Base-by-base conservation (phyloP, 2,888 invertebrate species). In the Ecliptopera silaceata region DNA sequence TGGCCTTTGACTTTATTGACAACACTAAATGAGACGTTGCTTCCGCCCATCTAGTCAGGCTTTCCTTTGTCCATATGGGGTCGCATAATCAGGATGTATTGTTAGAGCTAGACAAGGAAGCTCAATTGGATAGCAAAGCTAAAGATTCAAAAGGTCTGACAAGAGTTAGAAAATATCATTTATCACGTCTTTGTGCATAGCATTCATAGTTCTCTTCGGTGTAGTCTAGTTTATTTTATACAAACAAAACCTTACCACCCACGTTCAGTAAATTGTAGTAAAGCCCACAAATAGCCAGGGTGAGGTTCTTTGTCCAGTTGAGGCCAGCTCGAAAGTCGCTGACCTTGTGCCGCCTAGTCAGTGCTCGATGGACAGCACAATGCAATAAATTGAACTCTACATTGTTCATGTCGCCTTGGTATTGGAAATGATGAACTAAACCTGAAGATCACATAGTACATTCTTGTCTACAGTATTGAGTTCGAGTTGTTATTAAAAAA, bases 311-410 rank as follows among this genome's bases (percentile, higher is more conserved):
- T 79, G 83, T 79, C 78, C 81, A 80, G 73, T 61, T 63, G 64
- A 63, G 71, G 69, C 69, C 69, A 61, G 69, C 71, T 75, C 64
- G 65, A 70, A 74, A 84, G 89, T 90, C 89, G 88, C 82, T 85
- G 89, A 90, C 89, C 89, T 89, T 88, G 85, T 72, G 68, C 64
- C 77, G 72, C 78, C 75, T 74, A 72, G 47, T 17, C 31, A 68
- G 61, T 57, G 56, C 59, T 45, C 61, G 58, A 64, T 59, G 63
- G 53, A 64, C 56, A 61, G 61, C 60, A 64, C 64, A 68, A 69
- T 71, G 68, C 69, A 67, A 70, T 69, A 64, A 65, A 62, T 65
- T 61, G 50, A 60, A 59, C 54, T 31, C 47, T 41, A 59, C 53
- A 61, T 59, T 64, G 59, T 61, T 63, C 45, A 48, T 54, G 57